Evolutionary conservation across 2,797 vertebrate species (phyloP).

Genomic region (Ciconia nigra): DNA sequence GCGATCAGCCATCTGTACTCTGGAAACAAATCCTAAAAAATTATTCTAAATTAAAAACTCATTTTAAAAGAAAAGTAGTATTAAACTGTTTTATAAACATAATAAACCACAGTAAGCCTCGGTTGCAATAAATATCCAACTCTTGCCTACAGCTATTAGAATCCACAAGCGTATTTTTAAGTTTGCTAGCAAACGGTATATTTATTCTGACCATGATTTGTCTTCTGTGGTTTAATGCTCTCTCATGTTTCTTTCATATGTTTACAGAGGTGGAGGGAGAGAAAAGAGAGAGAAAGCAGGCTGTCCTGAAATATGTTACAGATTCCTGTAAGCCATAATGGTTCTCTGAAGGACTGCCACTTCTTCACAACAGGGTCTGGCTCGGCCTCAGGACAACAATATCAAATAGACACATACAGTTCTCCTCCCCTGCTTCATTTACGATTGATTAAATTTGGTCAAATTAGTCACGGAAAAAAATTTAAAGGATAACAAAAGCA

Average conservation of each 20-base stretch:
- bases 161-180: constrained; percentile 73
- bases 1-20: constrained; percentile 69
- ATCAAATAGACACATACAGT: not conserved
- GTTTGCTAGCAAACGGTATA: constrained; percentile 70
- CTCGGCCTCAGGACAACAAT: not conserved
- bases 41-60: constrained; percentile 78
- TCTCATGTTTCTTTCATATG: constrained; percentile 73
- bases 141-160: constrained; percentile 76
- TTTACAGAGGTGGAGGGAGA: constrained; percentile 49
- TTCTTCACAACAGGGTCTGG: not conserved
- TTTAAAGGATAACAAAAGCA: not conserved
- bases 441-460: not conserved
- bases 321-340: constrained; percentile 44
- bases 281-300: constrained; percentile 19
- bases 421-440: not conserved
- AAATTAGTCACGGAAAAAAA: not conserved
- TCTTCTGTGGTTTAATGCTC: constrained; percentile 69
- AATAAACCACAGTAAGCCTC: constrained; percentile 74
- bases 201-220: constrained; percentile 74
- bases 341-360: constrained; percentile 35
- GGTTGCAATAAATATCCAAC: constrained; percentile 73
- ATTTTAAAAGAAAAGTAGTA: constrained; percentile 77
- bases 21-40: constrained; percentile 71
- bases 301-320: constrained; percentile 59
- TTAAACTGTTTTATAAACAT: constrained; percentile 76